Conservation (phyloP, 1,140 invertebrate species). For the Xylocopa sonorina region DNA sequence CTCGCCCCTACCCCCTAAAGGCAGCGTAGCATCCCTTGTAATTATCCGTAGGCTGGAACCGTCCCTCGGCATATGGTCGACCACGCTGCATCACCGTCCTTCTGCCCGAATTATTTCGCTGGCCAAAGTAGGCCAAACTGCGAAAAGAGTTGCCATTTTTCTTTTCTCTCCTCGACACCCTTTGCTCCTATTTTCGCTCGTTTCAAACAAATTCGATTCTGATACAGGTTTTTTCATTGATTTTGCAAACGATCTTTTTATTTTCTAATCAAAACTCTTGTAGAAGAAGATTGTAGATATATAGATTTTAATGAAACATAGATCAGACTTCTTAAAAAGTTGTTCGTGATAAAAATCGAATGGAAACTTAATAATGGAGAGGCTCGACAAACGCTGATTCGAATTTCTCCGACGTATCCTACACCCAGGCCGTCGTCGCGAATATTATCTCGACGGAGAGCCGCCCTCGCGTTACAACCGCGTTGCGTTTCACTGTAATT, state of each 20-base stretch:
- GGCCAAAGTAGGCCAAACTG: slow-evolving; percentile 48
- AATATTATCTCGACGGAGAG: slow-evolving; percentile 32
- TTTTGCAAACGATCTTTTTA: too few species aligned
- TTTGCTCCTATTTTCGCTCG: neutral
- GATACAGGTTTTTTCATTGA: too few species aligned
- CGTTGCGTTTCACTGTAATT: slow-evolving; percentile 50
- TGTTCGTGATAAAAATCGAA: too few species aligned
- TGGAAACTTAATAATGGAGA: too few species aligned
- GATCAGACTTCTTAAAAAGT: too few species aligned
- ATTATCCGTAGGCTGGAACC: slow-evolving; percentile 74
- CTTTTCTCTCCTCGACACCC: neutral
- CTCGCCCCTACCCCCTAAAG: slow-evolving; percentile 55
- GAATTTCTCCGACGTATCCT: slow-evolving; percentile 6
- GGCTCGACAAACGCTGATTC: neutral
- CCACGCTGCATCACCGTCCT: slow-evolving; percentile 37
- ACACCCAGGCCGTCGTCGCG: slow-evolving; percentile 38
- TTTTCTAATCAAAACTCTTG: too few species aligned
- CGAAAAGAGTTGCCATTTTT: slow-evolving; percentile 16
- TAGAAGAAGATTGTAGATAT: too few species aligned
- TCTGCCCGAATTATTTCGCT: slow-evolving; percentile 54
- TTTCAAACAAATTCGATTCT: too few species aligned
- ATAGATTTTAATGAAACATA: too few species aligned
- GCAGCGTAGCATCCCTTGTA: slow-evolving; percentile 77
- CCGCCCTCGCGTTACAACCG: slow-evolving; percentile 38
- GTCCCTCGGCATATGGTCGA: slow-evolving; percentile 70